Conservation (phyloP, 2,113 vertebrate genomes). For the Melanerpes formicivorus region DNA sequence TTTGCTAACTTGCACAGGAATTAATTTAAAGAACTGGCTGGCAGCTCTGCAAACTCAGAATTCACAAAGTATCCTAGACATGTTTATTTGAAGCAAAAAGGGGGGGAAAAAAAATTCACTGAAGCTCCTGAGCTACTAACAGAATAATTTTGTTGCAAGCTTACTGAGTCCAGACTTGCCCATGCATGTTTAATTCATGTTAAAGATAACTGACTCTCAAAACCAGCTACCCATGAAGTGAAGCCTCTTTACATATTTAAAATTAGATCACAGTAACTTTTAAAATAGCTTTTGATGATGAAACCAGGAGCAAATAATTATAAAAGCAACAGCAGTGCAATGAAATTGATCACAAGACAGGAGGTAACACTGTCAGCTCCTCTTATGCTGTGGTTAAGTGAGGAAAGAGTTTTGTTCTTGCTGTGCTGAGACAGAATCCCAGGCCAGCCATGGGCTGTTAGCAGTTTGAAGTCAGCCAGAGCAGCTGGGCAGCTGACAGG, state of each 20-base stretch:
- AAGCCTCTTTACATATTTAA: no score
- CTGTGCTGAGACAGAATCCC: background rate
- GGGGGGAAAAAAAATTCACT: no score
- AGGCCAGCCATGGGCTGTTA: background rate
- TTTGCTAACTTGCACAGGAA: background rate
- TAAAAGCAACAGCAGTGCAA: background rate
- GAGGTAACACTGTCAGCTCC: rapidly evolving
- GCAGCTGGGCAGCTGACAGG: background rate
- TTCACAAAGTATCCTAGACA: background rate
- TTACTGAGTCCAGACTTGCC: background rate
- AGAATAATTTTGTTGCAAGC: background rate
- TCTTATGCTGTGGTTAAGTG: rapidly evolving
- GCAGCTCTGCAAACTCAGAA: background rate
- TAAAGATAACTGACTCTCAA: background rate
- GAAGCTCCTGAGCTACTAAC: background rate
- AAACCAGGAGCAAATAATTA: background rate
- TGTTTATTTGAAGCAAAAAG: rapidly evolving
- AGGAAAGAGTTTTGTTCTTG: background rate
- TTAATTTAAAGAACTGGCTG: background rate
- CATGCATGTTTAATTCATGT: background rate
- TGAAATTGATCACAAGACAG: rapidly evolving
- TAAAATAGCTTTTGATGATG: no score
- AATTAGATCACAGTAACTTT: rapidly evolving
- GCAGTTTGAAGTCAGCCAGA: background rate
- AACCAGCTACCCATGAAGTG: background rate